Base-by-base conservation (phyloP, 2,888 invertebrate genomes). In the Tricholauxania praeusta region DNA sequence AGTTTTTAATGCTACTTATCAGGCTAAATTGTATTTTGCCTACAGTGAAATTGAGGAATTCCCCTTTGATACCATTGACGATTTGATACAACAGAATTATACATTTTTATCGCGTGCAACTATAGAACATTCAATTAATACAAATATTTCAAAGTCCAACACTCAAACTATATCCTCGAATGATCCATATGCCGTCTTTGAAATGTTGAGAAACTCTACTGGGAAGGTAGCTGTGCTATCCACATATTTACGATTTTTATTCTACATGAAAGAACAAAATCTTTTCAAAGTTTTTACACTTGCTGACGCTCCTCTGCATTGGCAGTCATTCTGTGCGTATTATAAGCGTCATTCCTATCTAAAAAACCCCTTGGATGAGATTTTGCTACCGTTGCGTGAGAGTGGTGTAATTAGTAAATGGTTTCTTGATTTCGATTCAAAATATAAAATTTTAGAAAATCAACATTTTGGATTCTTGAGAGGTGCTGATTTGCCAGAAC, bases 261-360 rank as follows among this genome's bases (percentile, higher is more conserved):
- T 52, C 48, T 65, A 65, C 22, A 64, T 62, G 22, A 59, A 22
- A 7, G 19, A n/a, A 7, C 17, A 59, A 1, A 22, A 51, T 14
- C 19, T 65, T 5, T 17, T 12, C 19, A 10, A 65, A 12, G 59
- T 17, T 17, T 65, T 73, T 6, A 47, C 49, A 12, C 47, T 57
- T 15, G 19, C 65, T 3, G 65, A 59, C 2, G 70, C 65, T 22
- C 17, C 52, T 2, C 39, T 73, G 14, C 59, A 47, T 10, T 12
- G 64, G 28, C 51, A 19, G 15, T 63, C 70, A 32, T 17, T 64
- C 19, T 73, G 73, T 52, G 70, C 73, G 1, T 73, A 70, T 48
- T 73, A 70, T 73, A 64, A 48, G 12, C 69, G 57, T 63, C 57
- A 65, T 52, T 73, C 73, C 1, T 73, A 65, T n/a, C 17, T 73